Evolutionary conservation across 1,140 invertebrate genomes (phyloP), one percentile per base, ranked within the genome.

Genomic region (Scaptomyza montana): DNA sequence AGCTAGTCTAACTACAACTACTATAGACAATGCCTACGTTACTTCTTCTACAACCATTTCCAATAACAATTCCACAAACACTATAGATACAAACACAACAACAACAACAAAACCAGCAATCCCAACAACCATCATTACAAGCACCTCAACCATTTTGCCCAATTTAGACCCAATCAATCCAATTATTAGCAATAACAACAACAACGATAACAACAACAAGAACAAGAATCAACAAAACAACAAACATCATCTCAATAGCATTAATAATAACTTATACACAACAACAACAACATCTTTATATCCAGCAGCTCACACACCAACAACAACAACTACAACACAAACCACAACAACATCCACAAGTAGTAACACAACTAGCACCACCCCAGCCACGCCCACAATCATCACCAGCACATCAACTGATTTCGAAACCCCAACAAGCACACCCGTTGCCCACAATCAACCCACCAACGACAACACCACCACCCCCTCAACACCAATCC

Each of bases 261-360:
- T 62, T 49, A 47, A 77, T 65, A 57, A 63, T 70, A 55, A 78
- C 63, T 72, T 57, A 72, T 60, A 78, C 67, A 71, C 72, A 79
- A 77, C 68, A 89, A 89, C 82, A 79, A 78, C 54, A 51, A 81
- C 84, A 89, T 89, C 77, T 89, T 74, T 89, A 84, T 89, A 84
- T 89, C 77, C 84, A 89, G 80, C 84, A 89, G 84, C 77, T 89
- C 77, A 89, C 70, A 80, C 74, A 74, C 74, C 89, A 76, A 54
- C 77, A 74, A 60, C 70, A 80, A 69, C 77, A 59, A 67, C 59
- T 33, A 36, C 77, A 41, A 36, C 76, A 56, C 10, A 45, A 51
- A 46, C 16, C 16, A 16, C 57, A 46, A 61, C 59, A 9, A 41
- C 45, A 13, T 19, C 36, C 25, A 46, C 39, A 19, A 73, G n/a